Conservation (phyloP, 1,140 invertebrate genomes). For the Ganaspis sp. region DNA sequence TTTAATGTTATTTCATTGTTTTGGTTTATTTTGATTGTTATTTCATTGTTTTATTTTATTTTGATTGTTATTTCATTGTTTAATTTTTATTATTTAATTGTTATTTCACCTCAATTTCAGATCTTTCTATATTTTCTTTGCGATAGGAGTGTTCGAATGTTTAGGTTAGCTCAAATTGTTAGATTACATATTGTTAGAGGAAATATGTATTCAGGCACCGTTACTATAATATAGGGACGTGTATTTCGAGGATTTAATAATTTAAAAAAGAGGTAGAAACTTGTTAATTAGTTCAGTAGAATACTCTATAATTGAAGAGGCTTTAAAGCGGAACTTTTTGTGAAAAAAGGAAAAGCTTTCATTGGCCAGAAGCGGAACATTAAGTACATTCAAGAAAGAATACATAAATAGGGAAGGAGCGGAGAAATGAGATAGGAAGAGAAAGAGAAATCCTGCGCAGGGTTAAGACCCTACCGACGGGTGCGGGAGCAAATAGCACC, state of each 20-base stretch:
- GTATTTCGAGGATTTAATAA: not conserved
- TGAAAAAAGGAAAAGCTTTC: not conserved
- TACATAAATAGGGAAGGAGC: slow-evolving; percentile 18
- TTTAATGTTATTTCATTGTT: too few species aligned
- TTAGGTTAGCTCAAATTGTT: too few species aligned
- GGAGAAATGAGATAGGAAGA: not conserved
- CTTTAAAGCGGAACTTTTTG: not conserved
- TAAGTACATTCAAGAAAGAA: slow-evolving; percentile 23
- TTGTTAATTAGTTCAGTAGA: slow-evolving; percentile 1
- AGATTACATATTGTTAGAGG: too few species aligned
- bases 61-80: too few species aligned
- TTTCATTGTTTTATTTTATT: too few species aligned
- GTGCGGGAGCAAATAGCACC: slow-evolving; percentile 19
- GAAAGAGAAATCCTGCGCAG: slow-evolving; percentile 3
- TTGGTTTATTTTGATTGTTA: too few species aligned
- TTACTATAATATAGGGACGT: too few species aligned
- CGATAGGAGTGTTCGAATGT: too few species aligned
- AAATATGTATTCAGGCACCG: too few species aligned
- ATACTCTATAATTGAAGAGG: not conserved
- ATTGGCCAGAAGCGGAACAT: slow-evolving; percentile 9
- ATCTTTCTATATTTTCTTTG: too few species aligned
- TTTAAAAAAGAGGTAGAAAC: not conserved
- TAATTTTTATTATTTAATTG: too few species aligned
- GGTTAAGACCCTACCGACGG: slow-evolving; percentile 14
- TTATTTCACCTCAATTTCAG: too few species aligned